phyloP scores from a whole-genome alignment of 92 coral and sea anemone species.

The Zoanthus gigantus region DNA sequence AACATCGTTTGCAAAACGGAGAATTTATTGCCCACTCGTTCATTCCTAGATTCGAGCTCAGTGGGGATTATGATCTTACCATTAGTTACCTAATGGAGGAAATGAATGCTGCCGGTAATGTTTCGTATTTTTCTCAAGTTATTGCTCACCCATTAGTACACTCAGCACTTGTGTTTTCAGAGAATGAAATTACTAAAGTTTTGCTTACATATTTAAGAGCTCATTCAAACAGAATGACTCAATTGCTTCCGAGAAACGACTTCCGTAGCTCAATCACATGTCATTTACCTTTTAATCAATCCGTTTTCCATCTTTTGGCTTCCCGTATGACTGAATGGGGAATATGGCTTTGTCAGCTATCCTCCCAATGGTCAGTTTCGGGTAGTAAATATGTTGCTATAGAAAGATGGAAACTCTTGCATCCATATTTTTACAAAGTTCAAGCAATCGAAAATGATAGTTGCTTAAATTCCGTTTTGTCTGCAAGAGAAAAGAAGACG shows the following conservation, averaged over 20 bases:
- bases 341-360: not conserved
- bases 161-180: not conserved
- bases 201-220: not conserved
- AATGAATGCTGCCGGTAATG: not conserved
- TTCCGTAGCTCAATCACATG: not conserved
- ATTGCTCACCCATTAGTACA: too few species aligned
- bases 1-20: not conserved
- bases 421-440: conserved; percentile 18
- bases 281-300: conserved; percentile 3
- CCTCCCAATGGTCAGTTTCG: not conserved
- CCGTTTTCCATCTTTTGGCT: conserved; percentile 39
- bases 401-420: not conserved
- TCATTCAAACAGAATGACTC: not conserved
- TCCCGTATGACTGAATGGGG: conserved; percentile 38
- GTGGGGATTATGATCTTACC: conserved; percentile 15
- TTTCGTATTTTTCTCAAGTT: not conserved
- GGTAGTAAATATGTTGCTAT: not conserved
- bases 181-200: not conserved
- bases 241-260: not conserved
- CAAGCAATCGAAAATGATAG: not conserved
- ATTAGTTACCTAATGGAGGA: not conserved
- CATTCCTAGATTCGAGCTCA: not conserved
- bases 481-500: not conserved
- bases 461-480: not conserved
- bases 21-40: not conserved